Conservation (phyloP, 2,797 vertebrate species). For the Brachyrhaphis roseni region DNA sequence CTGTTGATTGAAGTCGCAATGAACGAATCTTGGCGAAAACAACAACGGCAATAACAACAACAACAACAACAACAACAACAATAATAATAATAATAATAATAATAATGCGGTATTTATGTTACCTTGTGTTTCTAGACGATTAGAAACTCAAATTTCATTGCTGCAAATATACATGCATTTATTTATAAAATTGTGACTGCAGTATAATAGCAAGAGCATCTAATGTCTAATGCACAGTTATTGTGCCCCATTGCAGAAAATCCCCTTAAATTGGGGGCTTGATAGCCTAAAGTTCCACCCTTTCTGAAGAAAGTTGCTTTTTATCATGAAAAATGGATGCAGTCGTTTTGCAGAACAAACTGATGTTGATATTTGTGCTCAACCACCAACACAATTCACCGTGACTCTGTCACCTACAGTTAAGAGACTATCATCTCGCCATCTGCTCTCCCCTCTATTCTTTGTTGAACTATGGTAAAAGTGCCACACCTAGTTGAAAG, state of each 20-base stretch:
- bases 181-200: not conserved
- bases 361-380: not conserved
- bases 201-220: not conserved
- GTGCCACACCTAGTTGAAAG: conserved; percentile 24
- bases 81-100: too few species aligned
- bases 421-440: not conserved
- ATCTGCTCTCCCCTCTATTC: not conserved
- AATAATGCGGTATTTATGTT: not conserved
- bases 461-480: conserved; percentile 2
- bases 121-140: not conserved
- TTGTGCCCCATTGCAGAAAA: conserved; percentile 2
- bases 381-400: not conserved
- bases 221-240: not conserved
- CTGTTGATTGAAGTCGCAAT: not conserved
- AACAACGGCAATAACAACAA: too few species aligned
- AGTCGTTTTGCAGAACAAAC: conserved; percentile 19
- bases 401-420: not conserved
- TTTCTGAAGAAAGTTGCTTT: not conserved
- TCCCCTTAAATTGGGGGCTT: not conserved
- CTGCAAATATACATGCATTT: conserved; percentile 9
- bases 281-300: not conserved
- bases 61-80: too few species aligned
- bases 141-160: not conserved
- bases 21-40: not conserved
- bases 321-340: conserved; percentile 10